Evolutionary conservation across 2,113 vertebrate species (phyloP).

Genomic region (Phasianus colchicus): DNA sequence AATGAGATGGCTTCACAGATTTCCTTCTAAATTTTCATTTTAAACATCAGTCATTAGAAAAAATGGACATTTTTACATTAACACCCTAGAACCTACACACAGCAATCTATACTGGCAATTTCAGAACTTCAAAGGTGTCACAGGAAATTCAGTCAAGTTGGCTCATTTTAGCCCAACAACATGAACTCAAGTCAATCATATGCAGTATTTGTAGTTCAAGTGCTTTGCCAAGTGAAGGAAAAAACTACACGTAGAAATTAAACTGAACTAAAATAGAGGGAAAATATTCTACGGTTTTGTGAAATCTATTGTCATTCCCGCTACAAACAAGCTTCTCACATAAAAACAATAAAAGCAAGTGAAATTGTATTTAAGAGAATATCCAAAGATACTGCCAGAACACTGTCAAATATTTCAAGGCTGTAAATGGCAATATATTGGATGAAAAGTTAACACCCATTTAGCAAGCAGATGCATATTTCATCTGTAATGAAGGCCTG

Average conservation of each 20-base stretch:
- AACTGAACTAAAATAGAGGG: background rate
- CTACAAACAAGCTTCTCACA: slow-evolving; percentile 11
- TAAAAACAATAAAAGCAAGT: background rate
- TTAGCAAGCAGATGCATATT: slow-evolving; percentile 83
- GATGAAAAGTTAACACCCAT: slow-evolving; percentile 82
- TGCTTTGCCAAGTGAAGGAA: background rate
- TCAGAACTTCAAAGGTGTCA: background rate
- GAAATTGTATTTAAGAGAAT: background rate
- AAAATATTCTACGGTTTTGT: background rate
- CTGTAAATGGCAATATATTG: slow-evolving; percentile 42
- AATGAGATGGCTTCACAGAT: background rate
- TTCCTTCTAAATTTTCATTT: background rate
- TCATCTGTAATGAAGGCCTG: slow-evolving; percentile 85
- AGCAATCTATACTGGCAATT: background rate
- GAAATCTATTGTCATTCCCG: background rate
- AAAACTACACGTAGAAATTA: background rate
- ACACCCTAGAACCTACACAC: background rate
- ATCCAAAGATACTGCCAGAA: background rate
- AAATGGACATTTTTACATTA: background rate
- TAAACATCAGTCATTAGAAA: background rate
- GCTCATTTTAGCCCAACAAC: background rate
- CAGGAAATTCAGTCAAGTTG: background rate
- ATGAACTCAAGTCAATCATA: background rate
- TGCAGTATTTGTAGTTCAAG: background rate
- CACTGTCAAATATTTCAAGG: slow-evolving; percentile 7